These are phyloP conservation scores for Setipinna tenuifilis DNA, from an alignment of 2,797 vertebrate genomes.

Conservation along the genomic window DNA sequence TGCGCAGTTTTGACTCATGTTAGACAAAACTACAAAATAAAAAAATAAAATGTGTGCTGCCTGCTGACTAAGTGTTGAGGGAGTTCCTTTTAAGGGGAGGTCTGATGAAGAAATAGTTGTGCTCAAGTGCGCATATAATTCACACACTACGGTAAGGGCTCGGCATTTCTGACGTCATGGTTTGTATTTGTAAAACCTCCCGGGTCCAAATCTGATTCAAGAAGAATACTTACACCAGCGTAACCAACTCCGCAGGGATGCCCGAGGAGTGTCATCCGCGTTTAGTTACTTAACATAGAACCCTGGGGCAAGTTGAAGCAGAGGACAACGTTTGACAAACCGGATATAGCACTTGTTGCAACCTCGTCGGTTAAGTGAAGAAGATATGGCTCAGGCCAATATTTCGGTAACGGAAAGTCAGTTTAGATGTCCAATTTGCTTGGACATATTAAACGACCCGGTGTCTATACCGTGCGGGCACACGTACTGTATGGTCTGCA, in stretches of 20 bases:
- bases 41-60: too few species aligned
- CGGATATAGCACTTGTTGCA: constrained; percentile 19
- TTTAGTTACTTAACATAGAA: constrained; percentile 15
- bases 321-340: constrained; percentile 47
- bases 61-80: too few species aligned
- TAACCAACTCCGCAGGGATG: background rate
- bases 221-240: constrained; percentile 3
- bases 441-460: constrained; percentile 74
- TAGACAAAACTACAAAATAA: too few species aligned
- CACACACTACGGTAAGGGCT: constrained; percentile 35
- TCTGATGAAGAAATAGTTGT: background rate
- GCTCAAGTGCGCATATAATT: background rate
- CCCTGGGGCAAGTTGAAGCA: constrained; percentile 39
- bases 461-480: constrained; percentile 81
- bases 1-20: too few species aligned
- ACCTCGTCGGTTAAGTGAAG: background rate
- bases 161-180: constrained; percentile 31
- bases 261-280: background rate
- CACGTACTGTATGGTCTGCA: constrained; percentile 81
- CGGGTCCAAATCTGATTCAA: constrained; percentile 17
- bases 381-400: constrained; percentile 67
- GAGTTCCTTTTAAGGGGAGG: background rate
- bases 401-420: constrained; percentile 75
- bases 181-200: constrained; percentile 27
- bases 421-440: constrained; percentile 78